A percentile compares a stretch with the other conserved stretches of the same genome.
These are phyloP conservation scores for Onchidella celtica DNA, from an alignment of 2,888 invertebrate species.

Conservation along the genomic window DNA sequence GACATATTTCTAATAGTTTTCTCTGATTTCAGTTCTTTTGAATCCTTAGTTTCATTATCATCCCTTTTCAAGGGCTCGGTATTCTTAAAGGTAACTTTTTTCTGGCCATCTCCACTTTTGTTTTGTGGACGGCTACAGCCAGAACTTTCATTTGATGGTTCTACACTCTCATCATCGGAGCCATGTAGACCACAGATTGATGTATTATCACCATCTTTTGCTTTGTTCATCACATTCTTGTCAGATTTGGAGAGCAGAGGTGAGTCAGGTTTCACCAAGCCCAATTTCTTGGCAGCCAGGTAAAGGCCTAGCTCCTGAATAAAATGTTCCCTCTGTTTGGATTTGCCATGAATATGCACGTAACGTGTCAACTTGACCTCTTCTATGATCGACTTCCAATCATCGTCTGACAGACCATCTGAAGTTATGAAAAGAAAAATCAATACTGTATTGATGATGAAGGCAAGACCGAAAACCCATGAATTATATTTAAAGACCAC, in stretches of 20 bases:
- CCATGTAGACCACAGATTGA: background rate
- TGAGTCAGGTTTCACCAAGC: background rate
- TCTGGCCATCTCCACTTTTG: background rate
- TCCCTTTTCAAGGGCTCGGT: background rate
- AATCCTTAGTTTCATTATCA: background rate
- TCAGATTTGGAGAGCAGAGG: background rate
- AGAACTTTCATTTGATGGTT: background rate
- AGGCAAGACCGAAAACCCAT: too few species aligned
- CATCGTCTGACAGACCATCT: background rate
- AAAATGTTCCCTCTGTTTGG: background rate
- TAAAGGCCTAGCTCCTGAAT: conserved; percentile 23
- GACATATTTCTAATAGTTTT: too few species aligned
- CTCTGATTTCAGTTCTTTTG: background rate
- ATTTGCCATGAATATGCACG: background rate
- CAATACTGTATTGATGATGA: background rate
- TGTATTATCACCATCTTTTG: background rate
- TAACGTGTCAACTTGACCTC: conserved; percentile 6
- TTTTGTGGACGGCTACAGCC: background rate
- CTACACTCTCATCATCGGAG: background rate
- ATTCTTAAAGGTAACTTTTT: background rate
- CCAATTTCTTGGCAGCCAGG: conserved; percentile 4
- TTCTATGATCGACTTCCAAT: background rate
- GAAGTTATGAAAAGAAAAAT: background rate
- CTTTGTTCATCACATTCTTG: background rate
- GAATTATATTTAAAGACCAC: background rate